A percentile compares a stretch with the other conserved stretches of the same genome.
Conservation (phyloP, 2,888 invertebrate genomes). For the Acronicta alni region DNA sequence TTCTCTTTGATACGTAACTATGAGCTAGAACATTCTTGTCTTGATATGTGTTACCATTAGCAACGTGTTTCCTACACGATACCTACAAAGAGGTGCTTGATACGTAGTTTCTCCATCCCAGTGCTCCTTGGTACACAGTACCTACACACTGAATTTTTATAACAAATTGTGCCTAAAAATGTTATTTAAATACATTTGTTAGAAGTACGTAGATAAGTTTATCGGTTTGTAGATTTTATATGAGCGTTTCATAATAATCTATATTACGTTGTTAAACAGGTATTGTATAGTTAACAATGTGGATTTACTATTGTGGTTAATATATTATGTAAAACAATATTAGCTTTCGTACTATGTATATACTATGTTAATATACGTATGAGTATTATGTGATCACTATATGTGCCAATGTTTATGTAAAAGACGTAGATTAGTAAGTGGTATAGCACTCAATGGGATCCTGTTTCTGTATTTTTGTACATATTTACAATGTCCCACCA, state of each 20-base stretch:
- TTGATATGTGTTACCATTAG: conserved; percentile 4
- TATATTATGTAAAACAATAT: conserved; percentile 56
- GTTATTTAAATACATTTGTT: conserved; percentile 79
- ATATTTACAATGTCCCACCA: conserved; percentile 46
- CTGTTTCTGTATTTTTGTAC: conserved; percentile 63
- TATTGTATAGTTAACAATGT: conserved; percentile 62
- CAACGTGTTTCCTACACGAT: conserved; percentile 19
- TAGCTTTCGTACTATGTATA: conserved; percentile 73
- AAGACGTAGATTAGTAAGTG: conserved; percentile 73
- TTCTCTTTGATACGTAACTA: conserved; percentile 10
- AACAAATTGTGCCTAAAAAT: conserved; percentile 82
- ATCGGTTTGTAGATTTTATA: conserved; percentile 84
- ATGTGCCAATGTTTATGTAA: conserved; percentile 85
- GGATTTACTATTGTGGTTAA: conserved; percentile 69
- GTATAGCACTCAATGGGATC: conserved; percentile 62
- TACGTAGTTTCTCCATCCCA: conserved; percentile 58
- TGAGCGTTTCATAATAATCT: conserved; percentile 76
- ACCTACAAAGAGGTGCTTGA: conserved; percentile 58
- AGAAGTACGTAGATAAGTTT: conserved; percentile 66
- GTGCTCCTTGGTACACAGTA: conserved; percentile 72
- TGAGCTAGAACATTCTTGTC: neutral
- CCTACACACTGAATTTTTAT: conserved; percentile 70
- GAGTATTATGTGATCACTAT: conserved; percentile 83
- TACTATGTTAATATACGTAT: conserved; percentile 69
- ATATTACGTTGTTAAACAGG: conserved; percentile 74